These are phyloP conservation scores for Empis livida DNA, from an alignment of 2,888 invertebrate genomes.

Conservation along the genomic window DNA sequence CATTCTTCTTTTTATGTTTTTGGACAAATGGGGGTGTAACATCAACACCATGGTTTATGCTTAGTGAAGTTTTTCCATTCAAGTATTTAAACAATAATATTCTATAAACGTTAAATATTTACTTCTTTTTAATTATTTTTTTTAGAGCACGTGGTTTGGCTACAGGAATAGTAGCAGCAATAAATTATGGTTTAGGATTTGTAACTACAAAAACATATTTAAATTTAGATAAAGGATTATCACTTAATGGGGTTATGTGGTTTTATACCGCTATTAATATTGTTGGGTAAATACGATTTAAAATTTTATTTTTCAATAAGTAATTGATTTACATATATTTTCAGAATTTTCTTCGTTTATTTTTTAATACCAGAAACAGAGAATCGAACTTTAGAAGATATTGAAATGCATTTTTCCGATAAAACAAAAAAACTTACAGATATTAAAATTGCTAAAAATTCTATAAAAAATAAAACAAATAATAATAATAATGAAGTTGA, in stretches of 20 bases:
- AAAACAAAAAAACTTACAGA: conserved; percentile 13
- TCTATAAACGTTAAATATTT: no score
- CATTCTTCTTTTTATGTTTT: conserved; percentile 12
- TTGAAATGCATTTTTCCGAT: conserved; percentile 15
- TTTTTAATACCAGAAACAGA: conserved; percentile 44
- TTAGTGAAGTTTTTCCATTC: conserved; percentile 45
- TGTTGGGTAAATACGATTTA: conserved; percentile 25
- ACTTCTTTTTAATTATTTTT: not conserved
- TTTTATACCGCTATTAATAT: conserved; percentile 38
- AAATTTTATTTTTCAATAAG: not conserved
- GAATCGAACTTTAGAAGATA: conserved; percentile 24
- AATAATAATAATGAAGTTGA: not conserved
- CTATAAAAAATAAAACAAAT: not conserved
- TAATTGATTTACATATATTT: not conserved
- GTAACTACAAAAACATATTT: conserved; percentile 42
- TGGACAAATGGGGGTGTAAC: conserved; percentile 23
- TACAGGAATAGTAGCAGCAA: conserved; percentile 37
- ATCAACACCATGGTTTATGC: conserved; percentile 42
- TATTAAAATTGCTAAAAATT: conserved; percentile 11
- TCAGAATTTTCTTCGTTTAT: conserved; percentile 36
- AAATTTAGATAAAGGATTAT: conserved; percentile 35
- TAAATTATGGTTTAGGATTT: conserved; percentile 41
- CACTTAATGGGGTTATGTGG: conserved; percentile 40
- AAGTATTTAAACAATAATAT: conserved; percentile 29
- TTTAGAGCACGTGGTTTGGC: conserved; percentile 14